Base-by-base conservation (phyloP, 2,888 invertebrate species). In the Acanthosepion esculentum region DNA sequence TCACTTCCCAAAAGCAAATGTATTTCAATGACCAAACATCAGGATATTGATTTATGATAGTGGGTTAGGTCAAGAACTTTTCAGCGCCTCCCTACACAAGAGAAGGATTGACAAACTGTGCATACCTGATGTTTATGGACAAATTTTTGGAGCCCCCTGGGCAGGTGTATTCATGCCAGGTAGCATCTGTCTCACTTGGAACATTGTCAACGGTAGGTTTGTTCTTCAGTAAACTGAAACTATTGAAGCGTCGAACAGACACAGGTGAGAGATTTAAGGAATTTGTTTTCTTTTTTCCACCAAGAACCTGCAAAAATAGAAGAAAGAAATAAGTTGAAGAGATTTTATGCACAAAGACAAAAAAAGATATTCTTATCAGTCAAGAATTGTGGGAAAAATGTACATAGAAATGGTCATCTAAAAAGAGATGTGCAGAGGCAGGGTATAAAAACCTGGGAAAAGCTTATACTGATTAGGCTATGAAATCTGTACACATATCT, bases 231-330 rank as follows among this genome's bases (percentile, higher is more conserved):
- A 97, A 95, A 91, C 96, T 96, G 95, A 96, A 96, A 33, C 96
- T 96, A 53, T 96, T 96, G 95, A 97, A 97, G 94, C 96, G 94
- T 94, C 96, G 95, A 0, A 96, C 96, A 15, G 96, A 97, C 15
- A 96, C 96, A 41, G 95, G 55, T 26, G 91, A 92, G 91, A 33
- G 59, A 78, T 91, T 95, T 91, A 95, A 95, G 18, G 96, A 95
- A n/a, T 96, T 95, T 91, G 95, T 64, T 59, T 96, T 96, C 91
- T 95, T 95, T 29, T 95, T 95, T 50, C 96, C 96, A 59, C 95
- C 94, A 50, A 96, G 94, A 91, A 95, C 96, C 96, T 96, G 95
- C 12, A 91, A 91, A 64, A 48, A 26, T 18, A n/a, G 92, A n/a
- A 95, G 59, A 41, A 93, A 92, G 20, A 29, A 55, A 92, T 18